phyloP scores from a whole-genome alignment of 1,140 invertebrate genomes.

The Steinernema khuongi region DNA sequence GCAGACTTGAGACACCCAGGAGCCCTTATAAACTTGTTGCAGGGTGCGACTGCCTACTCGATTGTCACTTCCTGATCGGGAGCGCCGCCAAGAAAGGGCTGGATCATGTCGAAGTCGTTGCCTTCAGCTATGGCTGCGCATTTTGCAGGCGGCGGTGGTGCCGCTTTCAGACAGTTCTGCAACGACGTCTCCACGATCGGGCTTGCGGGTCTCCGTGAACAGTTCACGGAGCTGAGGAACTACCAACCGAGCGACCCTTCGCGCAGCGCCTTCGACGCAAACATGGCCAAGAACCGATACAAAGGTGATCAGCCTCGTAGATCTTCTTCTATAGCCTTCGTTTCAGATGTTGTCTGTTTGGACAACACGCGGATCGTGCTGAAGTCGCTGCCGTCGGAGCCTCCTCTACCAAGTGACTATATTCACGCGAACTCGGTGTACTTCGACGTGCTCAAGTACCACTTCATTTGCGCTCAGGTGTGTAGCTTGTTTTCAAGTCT shows the following conservation, averaged over 20 bases:
- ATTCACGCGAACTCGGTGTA: constrained; percentile 21
- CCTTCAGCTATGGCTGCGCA: background rate
- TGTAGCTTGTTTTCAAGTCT: no score
- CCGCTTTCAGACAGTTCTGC: background rate
- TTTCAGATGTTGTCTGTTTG: background rate
- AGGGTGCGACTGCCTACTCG: no score
- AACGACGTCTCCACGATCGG: background rate
- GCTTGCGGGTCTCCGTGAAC: background rate
- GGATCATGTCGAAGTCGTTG: no score
- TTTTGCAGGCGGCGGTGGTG: background rate
- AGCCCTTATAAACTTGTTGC: no score
- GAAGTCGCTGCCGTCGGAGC: background rate
- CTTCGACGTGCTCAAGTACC: background rate
- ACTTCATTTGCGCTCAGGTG: constrained; percentile 18
- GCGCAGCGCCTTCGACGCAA: background rate
- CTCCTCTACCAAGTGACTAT: background rate
- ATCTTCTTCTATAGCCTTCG: no score
- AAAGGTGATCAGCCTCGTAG: no score
- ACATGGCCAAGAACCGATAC: background rate
- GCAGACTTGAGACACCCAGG: no score
- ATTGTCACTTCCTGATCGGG: no score
- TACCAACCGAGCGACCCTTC: background rate
- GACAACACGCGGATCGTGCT: background rate
- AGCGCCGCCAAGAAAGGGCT: no score
- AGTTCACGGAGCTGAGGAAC: background rate